Base-by-base conservation (phyloP, 2,797 vertebrate species). In the Eupleurogrammus muticus region DNA sequence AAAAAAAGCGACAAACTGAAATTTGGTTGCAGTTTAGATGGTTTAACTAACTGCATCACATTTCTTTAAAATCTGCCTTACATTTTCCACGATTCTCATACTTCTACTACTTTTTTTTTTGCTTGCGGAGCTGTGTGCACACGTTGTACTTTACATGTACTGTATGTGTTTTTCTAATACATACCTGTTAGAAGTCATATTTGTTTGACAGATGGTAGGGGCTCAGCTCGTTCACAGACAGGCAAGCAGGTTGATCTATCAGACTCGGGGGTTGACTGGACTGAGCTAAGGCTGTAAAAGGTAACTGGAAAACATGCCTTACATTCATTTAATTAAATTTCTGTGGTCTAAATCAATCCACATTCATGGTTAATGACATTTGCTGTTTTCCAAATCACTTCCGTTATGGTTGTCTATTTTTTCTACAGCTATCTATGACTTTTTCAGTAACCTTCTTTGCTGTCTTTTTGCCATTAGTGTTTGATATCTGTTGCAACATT, bases 121-220 rank as follows among this genome's bases (percentile, higher is more conserved):
- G 1, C 34, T 7, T 21, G 65, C 16, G 17, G n/a, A 20, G n/a
- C 23, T n/a, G 32, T 28, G 17, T 63, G 57, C 51, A 28, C 10
- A 17, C 49, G 4, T 14, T 53, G 17, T 19, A 16, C 9, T 51
- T 21, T 13, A 34, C 35, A 34, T 48, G 12, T 46, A 24, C 50
- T 48, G 12, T 46, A 24, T 53, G 48, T 76, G 53, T 58, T 19
- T 70, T 67, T 68, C 50, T 48, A 53, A 53, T n/a, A 34, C n/a
- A 16, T 50, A 47, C 48, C 38, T 32, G 28, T 38, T 40, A 34
- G 42, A 58, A 70, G 78, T 75, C 66, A 48, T 38, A 36, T 40
- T 57, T 61, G 59, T 51, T 56, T 75, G 66, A 81, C 83, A 77
- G 73, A 80, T 73, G 83, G 66, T 49, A 28, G 44, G n/a, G 50